phyloP scores from a whole-genome alignment of 2,113 vertebrate species.

The Grantiella picta region DNA sequence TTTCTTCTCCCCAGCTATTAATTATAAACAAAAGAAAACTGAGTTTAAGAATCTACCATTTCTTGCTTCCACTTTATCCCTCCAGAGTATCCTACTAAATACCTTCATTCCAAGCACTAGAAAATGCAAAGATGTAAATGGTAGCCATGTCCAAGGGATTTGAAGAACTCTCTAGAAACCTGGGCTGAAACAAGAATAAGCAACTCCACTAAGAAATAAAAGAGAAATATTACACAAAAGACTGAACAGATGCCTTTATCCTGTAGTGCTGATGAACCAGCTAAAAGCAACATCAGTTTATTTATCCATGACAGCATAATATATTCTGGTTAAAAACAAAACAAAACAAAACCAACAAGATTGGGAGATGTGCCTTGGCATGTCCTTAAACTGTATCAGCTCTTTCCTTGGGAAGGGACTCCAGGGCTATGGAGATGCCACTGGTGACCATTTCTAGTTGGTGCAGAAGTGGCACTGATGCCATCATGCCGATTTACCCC shows the following conservation, averaged over 20 bases:
- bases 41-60: background rate
- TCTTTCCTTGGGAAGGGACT: background rate
- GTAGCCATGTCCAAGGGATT: background rate
- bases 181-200: background rate
- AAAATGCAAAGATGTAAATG: constrained; percentile 45
- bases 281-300: constrained; percentile 19
- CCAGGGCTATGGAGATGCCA: background rate
- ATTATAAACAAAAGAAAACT: constrained; percentile 28
- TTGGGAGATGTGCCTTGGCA: background rate
- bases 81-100: constrained; percentile 49
- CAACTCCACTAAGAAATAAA: constrained; percentile 16
- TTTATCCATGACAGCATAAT: constrained; percentile 4
- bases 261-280: background rate
- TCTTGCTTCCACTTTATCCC: background rate
- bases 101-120: constrained; percentile 5
- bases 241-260: constrained; percentile 27
- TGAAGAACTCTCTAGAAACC: constrained; percentile 31
- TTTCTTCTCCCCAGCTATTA: constrained; percentile 13
- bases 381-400: background rate
- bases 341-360: background rate
- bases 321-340: background rate
- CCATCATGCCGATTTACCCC: no score
- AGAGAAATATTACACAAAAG: constrained; percentile 6
- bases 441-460: background rate
- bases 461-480: background rate